Evolutionary conservation across 2,797 vertebrate genomes (phyloP).

Genomic region (Sylvia borin): DNA sequence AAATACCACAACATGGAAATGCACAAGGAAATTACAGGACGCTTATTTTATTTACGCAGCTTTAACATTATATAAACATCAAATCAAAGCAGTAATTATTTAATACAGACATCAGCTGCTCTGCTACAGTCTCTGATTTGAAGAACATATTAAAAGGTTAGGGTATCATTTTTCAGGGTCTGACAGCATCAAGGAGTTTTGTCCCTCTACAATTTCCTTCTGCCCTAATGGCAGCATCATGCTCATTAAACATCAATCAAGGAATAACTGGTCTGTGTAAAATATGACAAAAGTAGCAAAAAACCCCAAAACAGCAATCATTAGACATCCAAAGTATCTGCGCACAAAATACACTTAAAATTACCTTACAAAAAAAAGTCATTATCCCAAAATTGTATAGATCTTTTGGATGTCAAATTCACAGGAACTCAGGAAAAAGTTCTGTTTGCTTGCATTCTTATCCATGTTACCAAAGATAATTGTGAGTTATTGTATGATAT

Average conservation of each 20-base stretch:
- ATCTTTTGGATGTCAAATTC: neutral
- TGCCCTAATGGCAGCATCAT: neutral
- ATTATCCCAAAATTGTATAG: neutral
- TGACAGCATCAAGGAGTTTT: neutral
- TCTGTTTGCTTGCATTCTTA: neutral
- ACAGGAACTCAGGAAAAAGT: neutral
- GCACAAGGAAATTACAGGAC: neutral
- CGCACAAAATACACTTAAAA: neutral
- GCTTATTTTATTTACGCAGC: neutral
- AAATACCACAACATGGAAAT: conserved; percentile 40
- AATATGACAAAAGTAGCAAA: neutral
- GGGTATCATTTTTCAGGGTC: neutral
- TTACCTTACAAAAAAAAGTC: neutral
- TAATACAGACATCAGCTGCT: conserved; percentile 21
- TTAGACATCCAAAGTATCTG: neutral
- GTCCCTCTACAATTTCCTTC: neutral
- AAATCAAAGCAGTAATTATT: conserved; percentile 51
- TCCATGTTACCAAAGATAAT: neutral
- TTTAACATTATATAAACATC: neutral
- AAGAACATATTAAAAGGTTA: neutral
- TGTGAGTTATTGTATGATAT: neutral
- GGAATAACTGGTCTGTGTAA: neutral
- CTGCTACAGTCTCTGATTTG: neutral
- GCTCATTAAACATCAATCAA: neutral
- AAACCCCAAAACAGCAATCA: neutral